Percentiles rank a stretch among this genome's conserved stretches.
Evolutionary conservation across 1,140 invertebrate species (phyloP).

Genomic region (Coptotermes formosanus): DNA sequence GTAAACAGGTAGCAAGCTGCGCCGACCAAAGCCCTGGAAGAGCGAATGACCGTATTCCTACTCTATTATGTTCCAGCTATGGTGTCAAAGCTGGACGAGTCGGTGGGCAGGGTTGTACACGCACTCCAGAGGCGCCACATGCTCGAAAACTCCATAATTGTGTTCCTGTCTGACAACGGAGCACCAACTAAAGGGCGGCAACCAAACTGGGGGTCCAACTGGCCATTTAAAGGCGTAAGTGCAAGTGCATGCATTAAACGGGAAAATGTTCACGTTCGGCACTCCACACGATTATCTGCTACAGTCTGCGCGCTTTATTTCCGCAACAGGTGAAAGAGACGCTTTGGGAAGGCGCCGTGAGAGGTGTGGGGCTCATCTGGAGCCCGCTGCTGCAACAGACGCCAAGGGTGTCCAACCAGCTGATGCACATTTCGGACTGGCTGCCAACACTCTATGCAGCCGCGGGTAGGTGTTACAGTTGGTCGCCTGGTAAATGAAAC

Average conservation of each 20-base stretch:
- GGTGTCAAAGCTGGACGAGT: constrained; percentile 53
- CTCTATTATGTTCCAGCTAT: constrained; percentile 44
- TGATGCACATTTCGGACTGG: constrained; percentile 72
- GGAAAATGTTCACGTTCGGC: no score
- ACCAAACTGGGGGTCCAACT: constrained; percentile 54
- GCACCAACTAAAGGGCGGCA: constrained; percentile 50
- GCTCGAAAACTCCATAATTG: constrained; percentile 47
- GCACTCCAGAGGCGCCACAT: constrained; percentile 45
- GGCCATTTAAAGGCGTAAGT: constrained; percentile 50
- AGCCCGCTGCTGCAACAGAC: constrained; percentile 59
- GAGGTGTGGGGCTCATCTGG: constrained; percentile 64
- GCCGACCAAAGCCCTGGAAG: no score
- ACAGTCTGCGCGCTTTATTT: no score
- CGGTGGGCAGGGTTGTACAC: constrained; percentile 48
- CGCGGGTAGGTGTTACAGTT: constrained; percentile 45
- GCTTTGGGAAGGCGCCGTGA: constrained; percentile 69
- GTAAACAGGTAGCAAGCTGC: no score
- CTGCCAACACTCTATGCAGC: constrained; percentile 63
- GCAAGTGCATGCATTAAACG: background rate
- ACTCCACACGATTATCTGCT: no score
- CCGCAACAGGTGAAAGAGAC: constrained; percentile 57
- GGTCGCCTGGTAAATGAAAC: constrained; percentile 33
- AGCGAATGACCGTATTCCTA: no score
- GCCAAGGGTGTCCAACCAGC: constrained; percentile 58
- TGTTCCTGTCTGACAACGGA: constrained; percentile 51